A percentile compares a stretch with the other conserved stretches of the same genome.
These are phyloP conservation scores for Vidua chalybeata DNA, from an alignment of 2,113 vertebrate species.

Conservation along the genomic window DNA sequence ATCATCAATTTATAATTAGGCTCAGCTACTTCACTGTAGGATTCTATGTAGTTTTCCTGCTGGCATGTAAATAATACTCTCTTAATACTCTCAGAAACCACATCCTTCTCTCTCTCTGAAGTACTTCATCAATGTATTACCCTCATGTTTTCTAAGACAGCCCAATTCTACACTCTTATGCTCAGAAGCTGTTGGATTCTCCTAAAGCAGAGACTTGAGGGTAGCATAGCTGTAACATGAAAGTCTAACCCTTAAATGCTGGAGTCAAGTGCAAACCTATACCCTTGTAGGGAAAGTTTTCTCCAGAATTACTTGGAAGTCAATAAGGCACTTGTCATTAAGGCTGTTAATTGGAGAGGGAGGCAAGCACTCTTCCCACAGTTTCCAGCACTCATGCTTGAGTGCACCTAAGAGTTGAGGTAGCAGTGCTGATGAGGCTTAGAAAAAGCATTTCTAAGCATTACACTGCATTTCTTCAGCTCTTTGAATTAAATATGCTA, in stretches of 20 bases:
- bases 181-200: background rate
- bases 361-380: background rate
- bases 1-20: conserved; percentile 9
- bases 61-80: background rate
- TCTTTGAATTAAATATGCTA: background rate
- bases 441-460: background rate
- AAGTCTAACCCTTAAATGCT: background rate
- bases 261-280: background rate
- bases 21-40: background rate
- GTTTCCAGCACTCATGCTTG: background rate
- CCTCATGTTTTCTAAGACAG: background rate
- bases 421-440: background rate
- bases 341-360: background rate
- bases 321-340: background rate
- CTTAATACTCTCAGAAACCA: background rate
- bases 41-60: background rate
- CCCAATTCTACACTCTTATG: background rate
- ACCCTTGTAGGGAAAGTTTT: background rate
- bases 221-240: background rate
- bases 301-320: background rate
- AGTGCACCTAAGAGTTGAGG: background rate
- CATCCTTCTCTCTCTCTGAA: background rate
- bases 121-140: background rate
- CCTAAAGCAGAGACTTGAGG: background rate
- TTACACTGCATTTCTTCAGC: background rate